Evolutionary conservation across 2,888 invertebrate genomes (phyloP), one percentile per base, ranked within the genome.

Genomic region (Idaea aversata): DNA sequence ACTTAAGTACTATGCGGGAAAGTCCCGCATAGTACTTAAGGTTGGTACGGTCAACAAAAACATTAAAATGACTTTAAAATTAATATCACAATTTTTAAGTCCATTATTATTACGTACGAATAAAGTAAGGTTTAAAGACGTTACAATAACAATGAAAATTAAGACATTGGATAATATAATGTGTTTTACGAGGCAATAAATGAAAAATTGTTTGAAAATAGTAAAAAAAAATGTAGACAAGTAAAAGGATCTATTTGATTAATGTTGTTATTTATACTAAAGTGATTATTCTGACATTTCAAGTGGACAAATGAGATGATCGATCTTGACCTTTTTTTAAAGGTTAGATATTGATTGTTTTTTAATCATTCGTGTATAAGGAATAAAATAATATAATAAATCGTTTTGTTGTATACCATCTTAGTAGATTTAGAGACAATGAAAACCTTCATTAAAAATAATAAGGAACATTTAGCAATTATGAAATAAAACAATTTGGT

Each of bases 261-360:
- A 47, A 47, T 47, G 47, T 47, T 47, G 10, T 47, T 47, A 47
- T 47, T 47, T 47, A 47, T 13, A 47, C 7, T 10, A 6, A 47
- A 47, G 47, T 47, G 47, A 47, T 47, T 47, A 47, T 47, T 47
- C 66, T 81, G 78, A 72, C 76, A 80, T 82, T 80, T 75, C 64
- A 65, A 72, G 70, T 73, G 66, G 69, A 72, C 75, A 74, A 47
- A 47, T 68, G 71, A 70, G 68, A 70, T 72, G 67, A 69, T 72
- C 67, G 79, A 61, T 77, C 82, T 81, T 82, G 82, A 82, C 77
- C 82, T 82, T 81, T 81, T 35, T 57, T 65, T 60, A 60, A 34
- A 61, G 25, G 57, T 62, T 47, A 38, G 15, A 59, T 65, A 59
- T 65, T 60, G 15, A 65, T 47, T 47, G 47, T 47, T 47, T 47